Percentiles rank a stretch among this genome's conserved stretches.
Evolutionary conservation across 2,113 vertebrate species (phyloP).

Genomic region (Brevimyrus niger): DNA sequence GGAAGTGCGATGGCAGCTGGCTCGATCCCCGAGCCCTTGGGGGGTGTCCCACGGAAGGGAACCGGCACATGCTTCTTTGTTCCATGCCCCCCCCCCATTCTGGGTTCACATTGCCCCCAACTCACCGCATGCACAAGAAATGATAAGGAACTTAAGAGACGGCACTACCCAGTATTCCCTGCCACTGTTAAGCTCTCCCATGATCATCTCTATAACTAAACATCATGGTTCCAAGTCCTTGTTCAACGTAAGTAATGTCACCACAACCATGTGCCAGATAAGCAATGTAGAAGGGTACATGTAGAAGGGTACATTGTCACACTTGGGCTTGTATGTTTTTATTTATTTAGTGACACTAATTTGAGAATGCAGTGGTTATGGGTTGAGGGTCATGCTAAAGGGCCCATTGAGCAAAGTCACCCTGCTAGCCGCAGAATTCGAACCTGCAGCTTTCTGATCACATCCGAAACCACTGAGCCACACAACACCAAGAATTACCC

Average conservation of each 20-base stretch:
- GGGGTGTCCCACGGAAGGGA: slow-evolving; percentile 50
- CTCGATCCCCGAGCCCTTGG: slow-evolving; percentile 52
- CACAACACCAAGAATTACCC: neutral
- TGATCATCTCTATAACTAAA: neutral
- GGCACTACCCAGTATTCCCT: neutral
- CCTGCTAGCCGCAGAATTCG: neutral
- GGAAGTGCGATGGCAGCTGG: slow-evolving; percentile 64
- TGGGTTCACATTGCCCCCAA: slow-evolving; percentile 22
- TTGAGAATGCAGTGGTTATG: neutral
- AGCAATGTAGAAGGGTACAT: neutral
- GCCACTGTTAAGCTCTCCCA: neutral
- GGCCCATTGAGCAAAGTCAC: neutral
- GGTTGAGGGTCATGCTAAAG: neutral
- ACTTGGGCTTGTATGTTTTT: neutral
- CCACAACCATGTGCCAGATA: neutral
- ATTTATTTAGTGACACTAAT: neutral
- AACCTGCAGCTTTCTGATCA: neutral
- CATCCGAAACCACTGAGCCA: neutral
- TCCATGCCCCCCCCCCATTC: slow-evolving; percentile 39
- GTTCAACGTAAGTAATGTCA: neutral
- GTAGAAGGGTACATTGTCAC: neutral
- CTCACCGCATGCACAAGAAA: neutral
- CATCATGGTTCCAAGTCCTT: neutral
- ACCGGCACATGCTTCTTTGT: slow-evolving; percentile 39
- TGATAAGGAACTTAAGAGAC: neutral